Evolutionary conservation across 1,140 invertebrate genomes (phyloP).

Genomic region (Probaryconus sp.): DNA sequence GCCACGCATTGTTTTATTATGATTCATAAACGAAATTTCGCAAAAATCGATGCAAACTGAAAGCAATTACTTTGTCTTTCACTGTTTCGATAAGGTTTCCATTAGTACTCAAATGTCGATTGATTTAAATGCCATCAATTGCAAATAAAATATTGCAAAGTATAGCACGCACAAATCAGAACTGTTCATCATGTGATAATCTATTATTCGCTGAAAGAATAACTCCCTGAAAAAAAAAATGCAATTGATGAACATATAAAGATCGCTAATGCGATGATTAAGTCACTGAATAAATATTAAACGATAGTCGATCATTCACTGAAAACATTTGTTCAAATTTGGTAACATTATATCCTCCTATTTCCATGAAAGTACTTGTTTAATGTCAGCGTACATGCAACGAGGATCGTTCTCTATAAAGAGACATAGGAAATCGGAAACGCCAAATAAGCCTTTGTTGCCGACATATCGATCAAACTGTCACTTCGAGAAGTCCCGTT

Average conservation of each 20-base stretch:
- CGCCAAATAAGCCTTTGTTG: slow-evolving; percentile 62
- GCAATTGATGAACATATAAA: slow-evolving; percentile 33
- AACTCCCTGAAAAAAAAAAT: too few relatives aligned
- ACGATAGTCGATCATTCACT: slow-evolving; percentile 47
- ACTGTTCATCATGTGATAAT: too few relatives aligned
- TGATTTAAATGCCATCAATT: too few relatives aligned
- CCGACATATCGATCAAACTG: slow-evolving; percentile 64
- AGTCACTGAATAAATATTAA: slow-evolving; percentile 56
- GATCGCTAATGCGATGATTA: slow-evolving; percentile 33
- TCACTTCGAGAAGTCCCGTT: slow-evolving; percentile 61
- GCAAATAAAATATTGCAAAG: too few relatives aligned
- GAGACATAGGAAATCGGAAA: slow-evolving; percentile 62
- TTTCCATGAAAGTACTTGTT: slow-evolving; percentile 61
- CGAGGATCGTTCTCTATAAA: slow-evolving; percentile 53
- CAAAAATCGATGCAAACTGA: slow-evolving; percentile 3
- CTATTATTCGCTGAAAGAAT: too few relatives aligned
- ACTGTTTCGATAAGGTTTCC: too few relatives aligned
- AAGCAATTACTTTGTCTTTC: too few relatives aligned
- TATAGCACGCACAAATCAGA: too few relatives aligned
- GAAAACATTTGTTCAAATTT: slow-evolving; percentile 54
- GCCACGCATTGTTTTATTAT: too few relatives aligned
- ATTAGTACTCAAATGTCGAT: too few relatives aligned
- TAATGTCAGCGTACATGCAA: slow-evolving; percentile 54
- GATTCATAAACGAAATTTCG: too few relatives aligned
- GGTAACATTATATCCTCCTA: slow-evolving; percentile 56